Evolutionary conservation across 2,888 invertebrate species (phyloP), one percentile per base, ranked within the genome.

Genomic region (Tipula unca): DNA sequence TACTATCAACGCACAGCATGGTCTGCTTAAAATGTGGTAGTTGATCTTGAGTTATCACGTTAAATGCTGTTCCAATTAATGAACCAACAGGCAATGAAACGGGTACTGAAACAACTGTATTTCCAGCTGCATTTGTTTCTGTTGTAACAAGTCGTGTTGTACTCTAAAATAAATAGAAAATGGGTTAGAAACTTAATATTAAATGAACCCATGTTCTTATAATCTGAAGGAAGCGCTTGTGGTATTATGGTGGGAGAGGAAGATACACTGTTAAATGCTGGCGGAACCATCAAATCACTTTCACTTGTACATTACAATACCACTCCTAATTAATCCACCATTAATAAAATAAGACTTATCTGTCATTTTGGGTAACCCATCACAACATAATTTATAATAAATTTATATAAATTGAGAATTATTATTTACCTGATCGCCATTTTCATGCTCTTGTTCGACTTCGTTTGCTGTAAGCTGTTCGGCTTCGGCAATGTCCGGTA

Each of bases 41-140:
- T 89, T 96, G 96, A 89, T 96, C 96, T 42, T 95, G 94, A 35
- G 96, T 95, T 90, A 96, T 96, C 89, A 96, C 96, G 92, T 96
- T 96, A 91, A 95, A 96, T 82, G 96, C 94, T 87, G 95, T 94
- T 48, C 95, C 94, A 89, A 96, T 95, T 89, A 96, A 93, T 29
- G 96, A 95, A 85, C 95, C 96, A 87, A 96, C 95, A 35, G 96
- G 96, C 88, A 96, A 90, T 86, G 90, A 90, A 85, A 90, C 90
- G 20, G 86, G 86, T 42, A 86, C 86, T 85, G 90, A 90, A 32
- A 90, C 90, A 86, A 90, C 89, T 83, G 89, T 89, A 88, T 89
- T 89, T 69, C 69, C 69, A 88, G 89, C 89, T 20, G 83, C 86
- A 82, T 86, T 85, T 29, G 86, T 83, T 25, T 85, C 87, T 85